A percentile compares a stretch with the other conserved stretches of the same genome.
Conservation (phyloP, 2,797 vertebrate species). For the Phylloscopus collybita region DNA sequence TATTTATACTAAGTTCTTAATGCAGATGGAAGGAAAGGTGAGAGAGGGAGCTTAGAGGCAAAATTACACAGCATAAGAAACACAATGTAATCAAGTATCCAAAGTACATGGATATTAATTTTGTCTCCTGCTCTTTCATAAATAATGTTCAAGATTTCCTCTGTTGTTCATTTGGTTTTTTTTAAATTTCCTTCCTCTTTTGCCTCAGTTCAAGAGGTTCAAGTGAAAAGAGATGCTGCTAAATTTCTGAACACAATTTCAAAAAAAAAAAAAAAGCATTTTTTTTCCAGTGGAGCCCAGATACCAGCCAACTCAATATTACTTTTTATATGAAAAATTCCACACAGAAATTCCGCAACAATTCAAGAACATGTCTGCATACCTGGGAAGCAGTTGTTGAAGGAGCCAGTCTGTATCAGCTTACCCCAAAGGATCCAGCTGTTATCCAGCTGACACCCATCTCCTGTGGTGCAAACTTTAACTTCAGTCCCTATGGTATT, state of each 20-base stretch:
- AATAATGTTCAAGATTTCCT: background rate
- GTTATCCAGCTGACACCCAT: background rate
- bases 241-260: background rate
- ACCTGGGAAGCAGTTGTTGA: background rate
- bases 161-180: background rate
- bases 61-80: background rate
- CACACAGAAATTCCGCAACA: background rate
- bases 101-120: background rate
- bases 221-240: background rate
- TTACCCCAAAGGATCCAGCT: background rate
- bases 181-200: background rate
- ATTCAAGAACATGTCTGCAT: accelerated
- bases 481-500: background rate
- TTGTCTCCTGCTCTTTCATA: background rate
- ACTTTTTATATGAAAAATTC: background rate
- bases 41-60: background rate
- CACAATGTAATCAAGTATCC: background rate
- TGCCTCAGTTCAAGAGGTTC: background rate
- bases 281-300: background rate
- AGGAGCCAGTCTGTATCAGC: background rate
- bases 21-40: background rate
- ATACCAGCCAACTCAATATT: background rate
- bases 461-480: background rate
- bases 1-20: background rate
- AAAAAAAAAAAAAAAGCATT: background rate